Percentiles rank a stretch among this genome's conserved stretches.
phyloP scores from a whole-genome alignment of 1,140 invertebrate genomes.

The Elysia chlorotica region DNA sequence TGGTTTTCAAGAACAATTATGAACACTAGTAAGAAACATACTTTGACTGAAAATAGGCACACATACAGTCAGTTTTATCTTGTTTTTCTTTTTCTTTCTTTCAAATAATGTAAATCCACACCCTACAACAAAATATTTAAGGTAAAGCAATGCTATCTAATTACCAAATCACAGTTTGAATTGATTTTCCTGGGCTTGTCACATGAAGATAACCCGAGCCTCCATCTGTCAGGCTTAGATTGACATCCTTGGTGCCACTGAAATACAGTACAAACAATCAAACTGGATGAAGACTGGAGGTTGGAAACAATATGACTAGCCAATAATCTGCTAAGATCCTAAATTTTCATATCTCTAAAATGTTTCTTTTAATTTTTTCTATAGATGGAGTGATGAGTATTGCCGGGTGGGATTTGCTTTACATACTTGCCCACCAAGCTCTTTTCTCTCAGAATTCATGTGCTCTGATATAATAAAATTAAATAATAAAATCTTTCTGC shows the following conservation, averaged over 20 bases:
- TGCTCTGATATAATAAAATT: neutral
- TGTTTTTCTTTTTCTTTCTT: too few species aligned
- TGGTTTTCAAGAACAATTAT: too few species aligned
- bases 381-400: neutral
- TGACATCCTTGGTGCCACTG: neutral
- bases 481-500: neutral
- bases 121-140: too few species aligned
- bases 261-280: neutral
- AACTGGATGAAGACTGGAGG: neutral
- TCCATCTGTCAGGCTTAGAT: neutral
- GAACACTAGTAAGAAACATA: too few species aligned
- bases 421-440: too few species aligned
- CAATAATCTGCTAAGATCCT: neutral
- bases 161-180: slow-evolving; percentile 17
- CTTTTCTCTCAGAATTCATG: neutral
- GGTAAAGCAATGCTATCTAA: too few species aligned
- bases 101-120: too few species aligned
- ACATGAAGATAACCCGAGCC: neutral
- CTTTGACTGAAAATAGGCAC: too few species aligned
- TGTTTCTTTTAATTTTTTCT: neutral
- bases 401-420: neutral
- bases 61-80: too few species aligned
- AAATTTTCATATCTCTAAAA: neutral
- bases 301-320: neutral
- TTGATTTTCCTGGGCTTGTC: slow-evolving; percentile 5